Base-by-base conservation (phyloP, 2,113 vertebrate species). In the Emydura subglobosa region DNA sequence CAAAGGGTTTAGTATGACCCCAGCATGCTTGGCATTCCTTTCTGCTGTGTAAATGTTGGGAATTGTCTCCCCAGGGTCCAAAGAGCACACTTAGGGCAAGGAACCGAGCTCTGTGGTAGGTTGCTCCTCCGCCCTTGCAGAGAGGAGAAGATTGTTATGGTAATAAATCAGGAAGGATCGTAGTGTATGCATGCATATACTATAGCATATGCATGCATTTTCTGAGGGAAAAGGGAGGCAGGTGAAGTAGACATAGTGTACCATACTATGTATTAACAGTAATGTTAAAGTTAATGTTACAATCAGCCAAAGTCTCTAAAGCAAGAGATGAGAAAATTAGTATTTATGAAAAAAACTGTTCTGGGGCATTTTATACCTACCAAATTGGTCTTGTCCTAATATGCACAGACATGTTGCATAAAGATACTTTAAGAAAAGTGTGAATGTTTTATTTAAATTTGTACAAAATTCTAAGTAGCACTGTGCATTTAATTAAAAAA, bases 21-120 rank as follows among this genome's bases (percentile, higher is more conserved):
- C 95, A 0, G 93, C 98, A 98, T 99, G 97, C 98, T 98, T 97
- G 95, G 95, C 98, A 99, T 99, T 99, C 99, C 98, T 98, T 97
- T 98, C 97, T 94, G 97, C 97, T 98, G 97, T 98, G 98, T 97
- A 98, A 98, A 98, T 98, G 98, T 98, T 98, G 98, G 97, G 96
- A 97, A 92, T 90, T 54, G 3, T 92, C 94, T 96, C 82, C 95
- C 79, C 21, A 24, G 50, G 97, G 96, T 90, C 92, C 61, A 88
- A 95, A 95, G 96, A 97, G 95, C 97, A 79, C 96, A 87, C 93
- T 95, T 14, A n/a, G 96, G 96, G 97, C 96, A 97, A 96, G 96
- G 96, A 91, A 95, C 49, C 84, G 83, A 91, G 86, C 91, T 92
- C 86, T 83, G 44, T 91, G 80, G 11, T 83, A 47, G 93, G 74